Evolutionary conservation across 2,113 vertebrate species (phyloP), one percentile per base, ranked within the genome.

Genomic region (Zosterops hypoxanthus): DNA sequence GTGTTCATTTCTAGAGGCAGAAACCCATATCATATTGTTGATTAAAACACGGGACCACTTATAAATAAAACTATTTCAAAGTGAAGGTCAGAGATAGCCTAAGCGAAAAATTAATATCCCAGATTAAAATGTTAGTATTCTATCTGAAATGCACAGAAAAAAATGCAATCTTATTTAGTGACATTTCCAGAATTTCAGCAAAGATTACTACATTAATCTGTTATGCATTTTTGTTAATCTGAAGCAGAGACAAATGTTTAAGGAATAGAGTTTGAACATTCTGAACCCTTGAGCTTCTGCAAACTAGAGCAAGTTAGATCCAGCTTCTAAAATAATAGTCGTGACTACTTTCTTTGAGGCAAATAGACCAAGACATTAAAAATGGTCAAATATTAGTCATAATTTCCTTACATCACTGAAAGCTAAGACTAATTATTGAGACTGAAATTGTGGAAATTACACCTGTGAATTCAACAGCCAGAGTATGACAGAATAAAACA

Each of bases 51-150:
- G 75, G 26, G 41, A 72, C 17, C 19, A 64, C 47, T 86, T 95
- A 52, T 70, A 84, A 90, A 92, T 39, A 84, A 87, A 33, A 18
- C 20, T 78, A 7, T 77, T 93, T 94, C 26, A 96, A 94, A 84
- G 55, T 64, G 55, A 95, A 96, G 92, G 92, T 94, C 88, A 95
- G 39, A 92, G 34, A 77, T 84, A 85, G 50, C 84, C 76, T 95
- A 90, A 94, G 65, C 46, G 94, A 97, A 94, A 95, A 82, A 82
- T 34, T 33, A 83, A 70, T 71, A 79, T 34, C 36, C 47, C 28
- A 72, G 46, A 97, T 88, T 91, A 95, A 88, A 96, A 92, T 93
- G 64, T 69, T 96, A 95, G 83, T 81, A 34, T 79, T 94, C 26
- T 84, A 42, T 59, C 34, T 95, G 57, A 95, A 96, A 94, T 70